These are phyloP conservation scores for Chroicocephalus ridibundus DNA, from an alignment of 2,113 vertebrate species.

Conservation along the genomic window DNA sequence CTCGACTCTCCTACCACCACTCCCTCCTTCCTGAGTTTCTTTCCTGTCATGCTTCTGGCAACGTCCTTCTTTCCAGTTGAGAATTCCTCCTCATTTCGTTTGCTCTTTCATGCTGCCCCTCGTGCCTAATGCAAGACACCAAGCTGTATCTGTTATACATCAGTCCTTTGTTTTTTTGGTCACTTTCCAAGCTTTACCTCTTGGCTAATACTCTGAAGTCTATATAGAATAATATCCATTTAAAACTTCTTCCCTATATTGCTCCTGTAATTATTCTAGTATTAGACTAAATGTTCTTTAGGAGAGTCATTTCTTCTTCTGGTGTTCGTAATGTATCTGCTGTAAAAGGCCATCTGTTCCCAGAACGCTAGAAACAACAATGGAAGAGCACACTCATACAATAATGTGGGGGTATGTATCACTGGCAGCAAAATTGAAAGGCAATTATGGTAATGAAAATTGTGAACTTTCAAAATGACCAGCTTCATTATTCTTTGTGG, in stretches of 20 bases:
- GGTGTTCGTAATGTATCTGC: slow-evolving; percentile 18
- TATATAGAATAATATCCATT: not conserved
- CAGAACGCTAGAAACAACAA: slow-evolving; percentile 44
- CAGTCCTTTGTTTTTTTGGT: not conserved
- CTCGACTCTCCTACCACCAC: not conserved
- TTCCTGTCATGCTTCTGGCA: not conserved
- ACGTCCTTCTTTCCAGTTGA: not conserved
- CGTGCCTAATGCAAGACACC: not conserved
- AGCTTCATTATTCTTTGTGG: slow-evolving; percentile 5
- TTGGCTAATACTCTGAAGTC: not conserved
- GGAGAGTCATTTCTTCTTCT: slow-evolving; percentile 34
- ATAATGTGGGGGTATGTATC: slow-evolving; percentile 11
- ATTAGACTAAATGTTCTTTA: slow-evolving; percentile 38
- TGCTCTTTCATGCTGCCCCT: not conserved
- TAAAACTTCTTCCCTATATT: not conserved
- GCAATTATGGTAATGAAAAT: slow-evolving; percentile 41
- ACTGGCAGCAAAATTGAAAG: slow-evolving; percentile 37
- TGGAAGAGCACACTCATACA: slow-evolving; percentile 4
- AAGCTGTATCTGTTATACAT: not conserved
- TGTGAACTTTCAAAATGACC: slow-evolving; percentile 42
- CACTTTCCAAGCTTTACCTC: not conserved
- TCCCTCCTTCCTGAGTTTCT: not conserved
- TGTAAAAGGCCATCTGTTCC: slow-evolving; percentile 44
- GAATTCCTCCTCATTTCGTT: not conserved
- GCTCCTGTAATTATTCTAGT: slow-evolving; percentile 29